Percentiles rank a stretch among this genome's conserved stretches.
Evolutionary conservation across 2,888 invertebrate species (phyloP).

Genomic region (Pantelozetes paolii): DNA sequence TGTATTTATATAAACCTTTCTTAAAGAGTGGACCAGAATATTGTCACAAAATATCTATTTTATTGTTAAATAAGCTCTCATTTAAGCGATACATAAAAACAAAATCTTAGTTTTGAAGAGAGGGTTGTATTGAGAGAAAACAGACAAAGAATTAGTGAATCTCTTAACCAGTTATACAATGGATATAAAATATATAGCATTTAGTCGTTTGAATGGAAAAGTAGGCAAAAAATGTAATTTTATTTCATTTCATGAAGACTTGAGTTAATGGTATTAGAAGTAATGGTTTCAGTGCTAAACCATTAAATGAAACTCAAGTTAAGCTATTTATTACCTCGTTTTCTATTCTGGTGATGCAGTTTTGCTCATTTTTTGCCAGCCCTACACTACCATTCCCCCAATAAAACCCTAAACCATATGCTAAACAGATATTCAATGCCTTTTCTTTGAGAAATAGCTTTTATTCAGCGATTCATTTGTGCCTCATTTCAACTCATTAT

Average conservation of each 20-base stretch:
- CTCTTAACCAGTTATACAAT: neutral
- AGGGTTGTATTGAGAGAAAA: neutral
- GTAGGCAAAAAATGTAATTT: neutral
- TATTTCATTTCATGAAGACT: neutral
- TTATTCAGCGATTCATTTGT: constrained; percentile 6
- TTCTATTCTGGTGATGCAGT: constrained; percentile 27
- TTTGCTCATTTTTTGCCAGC: neutral
- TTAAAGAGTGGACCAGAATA: too few species aligned
- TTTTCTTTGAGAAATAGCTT: neutral
- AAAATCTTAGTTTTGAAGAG: neutral
- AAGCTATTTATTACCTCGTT: constrained; percentile 34
- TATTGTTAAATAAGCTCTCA: constrained; percentile 32
- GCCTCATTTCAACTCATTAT: constrained; percentile 33
- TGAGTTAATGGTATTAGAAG: constrained; percentile 30
- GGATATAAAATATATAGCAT: neutral
- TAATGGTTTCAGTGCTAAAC: constrained; percentile 18
- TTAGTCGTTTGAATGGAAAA: constrained; percentile 14
- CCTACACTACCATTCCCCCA: neutral
- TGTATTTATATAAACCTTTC: neutral
- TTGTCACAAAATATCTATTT: neutral
- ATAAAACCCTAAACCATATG: neutral
- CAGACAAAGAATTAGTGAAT: neutral
- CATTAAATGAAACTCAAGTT: constrained; percentile 27
- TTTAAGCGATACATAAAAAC: constrained; percentile 5
- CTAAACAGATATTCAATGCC: neutral